Evolutionary conservation across 2,888 invertebrate species (phyloP).

Genomic region (Drosophila macrothrix): DNA sequence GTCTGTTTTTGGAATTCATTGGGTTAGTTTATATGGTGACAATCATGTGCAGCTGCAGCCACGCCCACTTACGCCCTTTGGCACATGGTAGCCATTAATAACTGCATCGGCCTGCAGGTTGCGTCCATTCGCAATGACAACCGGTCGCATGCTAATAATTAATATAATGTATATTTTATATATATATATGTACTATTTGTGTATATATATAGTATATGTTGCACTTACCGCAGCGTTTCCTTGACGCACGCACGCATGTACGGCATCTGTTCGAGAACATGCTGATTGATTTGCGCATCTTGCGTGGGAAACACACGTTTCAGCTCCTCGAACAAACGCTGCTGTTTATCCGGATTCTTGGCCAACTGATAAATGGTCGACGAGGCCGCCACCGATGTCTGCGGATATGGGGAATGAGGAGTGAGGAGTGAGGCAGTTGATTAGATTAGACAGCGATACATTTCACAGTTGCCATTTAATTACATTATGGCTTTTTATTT

Average conservation of each 20-base stretch:
- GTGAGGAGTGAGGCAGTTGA: neutral
- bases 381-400: slow-evolving; percentile 91
- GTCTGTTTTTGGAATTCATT: slow-evolving; percentile 86
- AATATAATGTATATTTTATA: neutral
- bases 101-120: slow-evolving; percentile 91
- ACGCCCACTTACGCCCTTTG: slow-evolving; percentile 89
- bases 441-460: neutral
- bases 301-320: slow-evolving; percentile 86
- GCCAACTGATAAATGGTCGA: slow-evolving; percentile 91
- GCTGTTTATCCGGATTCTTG: slow-evolving; percentile 89
- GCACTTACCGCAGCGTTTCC: slow-evolving; percentile 89
- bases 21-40: neutral
- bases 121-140: slow-evolving; percentile 92
- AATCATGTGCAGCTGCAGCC: neutral
- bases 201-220: neutral
- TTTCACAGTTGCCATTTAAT: slow-evolving; percentile 22
- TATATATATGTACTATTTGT: no score
- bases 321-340: slow-evolving; percentile 88
- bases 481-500: slow-evolving; percentile 25
- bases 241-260: slow-evolving; percentile 92
- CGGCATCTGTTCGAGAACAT: slow-evolving; percentile 88
- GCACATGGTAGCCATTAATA: slow-evolving; percentile 91
- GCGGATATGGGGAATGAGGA: slow-evolving; percentile 2
- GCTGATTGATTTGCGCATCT: slow-evolving; percentile 87
- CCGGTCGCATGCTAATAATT: slow-evolving; percentile 90